Conservation (phyloP, 2,797 vertebrate species). For the Tolypeutes matacus region DNA sequence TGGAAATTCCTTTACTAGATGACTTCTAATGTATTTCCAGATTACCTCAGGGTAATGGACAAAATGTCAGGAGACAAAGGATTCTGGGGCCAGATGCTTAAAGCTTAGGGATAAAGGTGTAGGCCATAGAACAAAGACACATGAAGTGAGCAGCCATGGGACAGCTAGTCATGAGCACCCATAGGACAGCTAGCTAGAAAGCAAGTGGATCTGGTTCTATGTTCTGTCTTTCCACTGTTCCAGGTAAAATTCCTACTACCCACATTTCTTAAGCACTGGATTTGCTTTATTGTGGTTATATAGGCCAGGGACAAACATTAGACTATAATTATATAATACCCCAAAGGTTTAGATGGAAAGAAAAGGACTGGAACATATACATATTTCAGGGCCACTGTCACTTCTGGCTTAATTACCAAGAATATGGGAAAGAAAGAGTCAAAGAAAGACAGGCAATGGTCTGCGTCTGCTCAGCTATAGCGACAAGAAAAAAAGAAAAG, state of each 20-base stretch:
- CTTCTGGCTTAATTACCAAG: conserved; percentile 10
- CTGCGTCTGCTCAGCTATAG: not conserved
- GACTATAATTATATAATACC: not conserved
- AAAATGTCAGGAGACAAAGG: conserved; percentile 10
- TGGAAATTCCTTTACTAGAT: conserved; percentile 26
- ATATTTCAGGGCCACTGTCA: not conserved
- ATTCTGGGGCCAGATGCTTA: not conserved
- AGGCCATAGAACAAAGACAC: not conserved
- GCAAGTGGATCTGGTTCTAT: not conserved
- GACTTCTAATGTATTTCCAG: not conserved
- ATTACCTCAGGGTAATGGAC: not conserved
- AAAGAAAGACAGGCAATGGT: not conserved
- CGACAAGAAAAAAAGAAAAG: conserved; percentile 2
- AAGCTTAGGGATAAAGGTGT: not conserved
- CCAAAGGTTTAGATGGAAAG: not conserved
- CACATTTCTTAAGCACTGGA: not conserved
- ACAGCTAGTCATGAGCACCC: not conserved
- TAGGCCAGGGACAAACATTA: not conserved
- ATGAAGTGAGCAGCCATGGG: not conserved
- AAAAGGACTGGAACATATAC: not conserved
- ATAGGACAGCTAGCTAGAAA: not conserved
- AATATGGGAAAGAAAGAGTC: not conserved
- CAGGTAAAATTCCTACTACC: not conserved
- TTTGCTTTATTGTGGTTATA: conserved; percentile 18
- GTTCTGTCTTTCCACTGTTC: not conserved